Base-by-base conservation (phyloP, 2,113 vertebrate genomes). In the Microtus richardsoni region DNA sequence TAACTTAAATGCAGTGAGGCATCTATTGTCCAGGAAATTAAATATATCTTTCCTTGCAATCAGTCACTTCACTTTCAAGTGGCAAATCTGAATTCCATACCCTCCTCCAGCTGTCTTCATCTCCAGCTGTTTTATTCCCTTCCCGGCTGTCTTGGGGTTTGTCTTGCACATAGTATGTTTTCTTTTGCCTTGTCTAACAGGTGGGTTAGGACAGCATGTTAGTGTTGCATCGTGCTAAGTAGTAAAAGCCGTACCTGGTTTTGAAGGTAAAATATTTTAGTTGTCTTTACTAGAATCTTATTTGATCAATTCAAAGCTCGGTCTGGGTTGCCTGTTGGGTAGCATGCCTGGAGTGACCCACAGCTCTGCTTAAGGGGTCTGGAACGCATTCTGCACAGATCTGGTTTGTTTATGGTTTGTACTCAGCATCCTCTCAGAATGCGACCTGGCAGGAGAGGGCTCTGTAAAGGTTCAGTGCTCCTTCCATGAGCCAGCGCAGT, bases 231-330 rank as follows among this genome's bases (percentile, higher is more conserved):
- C 60, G 16, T 95, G 84, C 12, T 78, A 79, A 79, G 7, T 44
- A 74, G 60, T 22, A 54, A 87, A 83, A 62, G 80, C n/a, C 78
- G 5, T 70, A 12, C 36, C 5, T 75, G 14, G 26, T 5, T 68
- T 36, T 91, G 58, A 19, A 89, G 75, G 47, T 13, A 66, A 44
- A 82, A 58, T 49, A 19, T 54, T 91, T 86, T 64, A 14, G 39
- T 85, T 68, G 82, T 85, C 73, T 94, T 88, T 66, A 75, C 7
- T 79, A 33, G 83, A 88, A 26, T 47, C 16, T 0, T 74, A 41
- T 80, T 92, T 91, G 14, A 82, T 91, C 93, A 11, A 60, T 90
- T 82, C 17, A 17, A 66, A 88, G 90, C 49, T 74, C 26, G 30
- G 10, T 82, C 26, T 62, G 22, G 24, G 52, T 54, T 41, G 68